Base-by-base conservation (phyloP, 2,888 invertebrate genomes). In the Synanthedon myopaeformis region DNA sequence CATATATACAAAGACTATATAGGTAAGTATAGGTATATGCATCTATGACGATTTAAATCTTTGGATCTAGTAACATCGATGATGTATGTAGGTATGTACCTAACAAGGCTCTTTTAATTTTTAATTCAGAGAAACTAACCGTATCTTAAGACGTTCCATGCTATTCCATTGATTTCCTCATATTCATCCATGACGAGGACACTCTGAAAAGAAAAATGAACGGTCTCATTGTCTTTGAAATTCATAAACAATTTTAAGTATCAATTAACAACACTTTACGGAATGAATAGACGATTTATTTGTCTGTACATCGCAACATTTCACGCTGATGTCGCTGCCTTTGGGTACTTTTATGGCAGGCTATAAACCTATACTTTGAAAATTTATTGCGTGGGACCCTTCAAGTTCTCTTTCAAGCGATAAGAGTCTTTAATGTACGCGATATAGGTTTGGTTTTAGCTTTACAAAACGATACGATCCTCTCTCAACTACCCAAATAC, bases 291-390 rank as follows among this genome's bases (percentile, higher is more conserved):
- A 45, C 35, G 35, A 35, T 35, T 35, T 45, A 42, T 42, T 42
- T 42, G 11, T n/a, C 42, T 42, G 42, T 6, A 42, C 13, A 45
- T 8, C 45, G 23, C 2, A 45, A 14, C 14, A n/a, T 8, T 14
- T 45, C 12, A 59, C 62, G 62, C 66, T 63, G 61, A 59, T 64
- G 59, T 58, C 63, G 55, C 64, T 61, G 62, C 63, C 64, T 63
- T 61, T 58, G 62, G 64, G 65, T 62, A 60, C 64, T 59, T 74
- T 75, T 70, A 74, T 72, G 67, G 65, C 65, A 62, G 61, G 69
- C 62, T 68, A 60, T 75, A 72, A 71, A 72, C 65, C 65, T 49
- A 64, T 69, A 68, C 65, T 65, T 68, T 62, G 60, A 69, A 70
- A 69, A 69, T 72, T 65, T 66, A 67, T 65, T 52, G 58, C 49